These are phyloP conservation scores for Eurystomus gularis DNA, from an alignment of 2,113 vertebrate species.

Conservation along the genomic window DNA sequence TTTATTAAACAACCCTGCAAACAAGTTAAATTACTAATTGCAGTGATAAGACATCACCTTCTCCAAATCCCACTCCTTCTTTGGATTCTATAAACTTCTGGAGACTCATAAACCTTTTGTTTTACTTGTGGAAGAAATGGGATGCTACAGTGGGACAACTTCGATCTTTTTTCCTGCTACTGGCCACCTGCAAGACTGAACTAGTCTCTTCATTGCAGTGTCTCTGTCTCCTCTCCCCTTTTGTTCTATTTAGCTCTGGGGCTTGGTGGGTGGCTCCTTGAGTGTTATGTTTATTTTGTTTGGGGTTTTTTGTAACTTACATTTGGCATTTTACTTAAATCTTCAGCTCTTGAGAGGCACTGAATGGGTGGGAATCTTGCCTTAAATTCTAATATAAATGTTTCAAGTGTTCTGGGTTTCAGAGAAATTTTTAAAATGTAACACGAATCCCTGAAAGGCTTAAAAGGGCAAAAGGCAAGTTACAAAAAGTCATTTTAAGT, in stretches of 20 bases:
- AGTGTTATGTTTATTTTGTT: not conserved
- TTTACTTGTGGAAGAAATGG: not conserved
- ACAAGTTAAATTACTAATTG: not conserved
- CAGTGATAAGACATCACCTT: not conserved
- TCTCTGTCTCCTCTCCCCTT: not conserved
- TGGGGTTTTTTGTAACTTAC: not conserved
- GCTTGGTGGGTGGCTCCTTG: slow-evolving; percentile 22
- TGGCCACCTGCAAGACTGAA: slow-evolving; percentile 2
- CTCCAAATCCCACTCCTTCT: not conserved
- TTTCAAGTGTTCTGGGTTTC: not conserved
- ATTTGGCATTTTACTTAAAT: not conserved
- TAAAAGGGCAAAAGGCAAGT: not conserved
- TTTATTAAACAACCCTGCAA: not conserved
- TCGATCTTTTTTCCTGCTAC: not conserved
- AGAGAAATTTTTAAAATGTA: not conserved
- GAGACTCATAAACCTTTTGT: not conserved
- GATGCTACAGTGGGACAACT: not conserved
- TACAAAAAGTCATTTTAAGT: not conserved
- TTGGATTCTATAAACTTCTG: not conserved
- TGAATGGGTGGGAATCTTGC: not conserved
- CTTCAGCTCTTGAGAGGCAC: not conserved
- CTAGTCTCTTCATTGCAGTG: not conserved
- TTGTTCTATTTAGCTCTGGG: not conserved
- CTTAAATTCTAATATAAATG: not conserved
- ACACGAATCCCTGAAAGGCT: not conserved